Base-by-base conservation (phyloP, 1,140 invertebrate species). In the Riptortus pedestris region DNA sequence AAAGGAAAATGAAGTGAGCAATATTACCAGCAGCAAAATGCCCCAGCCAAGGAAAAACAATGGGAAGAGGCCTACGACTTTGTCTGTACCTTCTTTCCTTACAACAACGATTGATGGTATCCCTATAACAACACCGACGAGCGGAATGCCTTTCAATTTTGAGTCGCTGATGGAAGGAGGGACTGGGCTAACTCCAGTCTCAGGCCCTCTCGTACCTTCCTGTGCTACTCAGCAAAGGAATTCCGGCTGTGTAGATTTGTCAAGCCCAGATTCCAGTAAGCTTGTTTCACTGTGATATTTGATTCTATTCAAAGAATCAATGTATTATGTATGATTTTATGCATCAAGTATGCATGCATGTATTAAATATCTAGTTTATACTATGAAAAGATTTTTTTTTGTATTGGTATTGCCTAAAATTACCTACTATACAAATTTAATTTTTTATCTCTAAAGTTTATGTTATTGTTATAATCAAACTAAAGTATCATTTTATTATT, bases 131-230 rank as follows among this genome's bases (percentile, higher is more conserved):
- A 95, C 91, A 1, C 93, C 91, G 0, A 91, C 90, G 60, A 85
- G 83, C 67, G 91, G 90, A 24, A 85, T 92, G 65, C 83, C 83
- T 31, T 91, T 93, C 72, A 92, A 92, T 74, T 94, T 94, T 71
- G 92, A 95, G 67, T 90, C 88, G 52, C 79, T 95, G 62, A 93
- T 95, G 86, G 91, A 93, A 69, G 90, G 90, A 51, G 91, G 91
- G 64, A 94, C 91, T 4, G 91, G 91, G 0, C 77, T 94, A 12
- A 93, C 91, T 4, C 91, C 91, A 0, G 85, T 93, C 4, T 83
- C 84, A 14, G 83, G 80, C 63, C 83, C 83, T 0, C 68, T 86
- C 52, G 74, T 84, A 67, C 82, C 83, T 29, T 83, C 82, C 55
- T 87, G 84, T 73, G 83, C 83, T 31, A 79, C 78, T 12, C 85